Conservation (phyloP, 2,888 invertebrate species). For the Sturmia bella region DNA sequence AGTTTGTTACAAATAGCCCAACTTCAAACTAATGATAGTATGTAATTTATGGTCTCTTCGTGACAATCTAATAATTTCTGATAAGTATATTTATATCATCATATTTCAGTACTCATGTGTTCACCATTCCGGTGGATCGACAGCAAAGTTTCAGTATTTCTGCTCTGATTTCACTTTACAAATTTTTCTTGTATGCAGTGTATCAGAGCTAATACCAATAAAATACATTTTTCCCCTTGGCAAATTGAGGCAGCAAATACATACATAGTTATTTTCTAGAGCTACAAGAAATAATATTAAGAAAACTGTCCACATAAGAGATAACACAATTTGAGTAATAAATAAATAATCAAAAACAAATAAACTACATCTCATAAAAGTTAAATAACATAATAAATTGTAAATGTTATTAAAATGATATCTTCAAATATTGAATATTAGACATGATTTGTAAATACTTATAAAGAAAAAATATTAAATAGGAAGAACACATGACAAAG, state of each 20-base stretch:
- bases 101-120: too few species aligned
- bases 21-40: too few species aligned
- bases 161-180: too few species aligned
- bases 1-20: too few species aligned
- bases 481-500: conserved; percentile 14
- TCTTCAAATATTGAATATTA: conserved; percentile 11
- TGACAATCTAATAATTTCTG: too few species aligned
- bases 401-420: conserved; percentile 40
- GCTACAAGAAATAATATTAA: not conserved
- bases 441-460: conserved; percentile 15
- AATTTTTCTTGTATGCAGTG: too few species aligned
- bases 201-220: too few species aligned
- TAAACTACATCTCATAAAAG: conserved; percentile 30
- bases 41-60: too few species aligned
- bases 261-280: not conserved
- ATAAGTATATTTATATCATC: too few species aligned
- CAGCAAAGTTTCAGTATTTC: too few species aligned
- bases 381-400: conserved; percentile 42
- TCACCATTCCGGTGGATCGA: too few species aligned
- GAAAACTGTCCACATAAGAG: not conserved
- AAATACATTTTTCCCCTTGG: too few species aligned
- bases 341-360: conserved; percentile 46
- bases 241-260: not conserved
- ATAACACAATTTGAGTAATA: not conserved
- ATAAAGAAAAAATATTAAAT: not conserved